Evolutionary conservation across 2,888 invertebrate species (phyloP).

Genomic region (Cerastoderma edule): DNA sequence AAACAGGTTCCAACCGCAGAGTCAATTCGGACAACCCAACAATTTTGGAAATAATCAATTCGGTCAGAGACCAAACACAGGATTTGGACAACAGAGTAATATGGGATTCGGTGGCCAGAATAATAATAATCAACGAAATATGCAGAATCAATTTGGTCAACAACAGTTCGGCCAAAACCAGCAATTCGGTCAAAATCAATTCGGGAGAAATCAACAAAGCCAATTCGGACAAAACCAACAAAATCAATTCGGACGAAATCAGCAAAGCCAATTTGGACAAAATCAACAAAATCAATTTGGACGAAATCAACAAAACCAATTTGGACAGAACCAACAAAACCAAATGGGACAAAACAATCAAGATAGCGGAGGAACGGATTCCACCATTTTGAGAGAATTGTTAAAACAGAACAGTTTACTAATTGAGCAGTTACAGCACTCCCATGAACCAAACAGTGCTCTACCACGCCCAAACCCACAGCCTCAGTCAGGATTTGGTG

Average conservation of each 20-base stretch:
- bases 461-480: neutral
- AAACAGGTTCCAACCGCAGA: neutral
- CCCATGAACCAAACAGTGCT: neutral
- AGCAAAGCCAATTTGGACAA: too few relatives aligned
- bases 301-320: neutral
- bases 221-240: too few relatives aligned
- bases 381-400: constrained; percentile 34
- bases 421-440: constrained; percentile 48
- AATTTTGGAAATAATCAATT: constrained; percentile 22
- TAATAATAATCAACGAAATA: constrained; percentile 2
- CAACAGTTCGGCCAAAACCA: too few relatives aligned
- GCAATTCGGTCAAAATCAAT: too few relatives aligned
- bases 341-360: constrained; percentile 12
- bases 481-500: neutral
- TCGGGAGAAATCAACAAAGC: too few relatives aligned
- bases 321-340: constrained; percentile 15
- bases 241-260: too few relatives aligned
- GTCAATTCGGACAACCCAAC: constrained; percentile 20
- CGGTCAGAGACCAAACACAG: constrained; percentile 7
- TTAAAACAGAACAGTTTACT: constrained; percentile 53
- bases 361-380: constrained; percentile 9
- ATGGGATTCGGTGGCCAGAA: neutral
- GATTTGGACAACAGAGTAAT: constrained; percentile 15
- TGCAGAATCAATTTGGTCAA: neutral
- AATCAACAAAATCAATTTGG: neutral